A percentile compares a stretch with the other conserved stretches of the same genome.
Conservation (phyloP, 2,888 invertebrate genomes). For the Ligdia adustata region DNA sequence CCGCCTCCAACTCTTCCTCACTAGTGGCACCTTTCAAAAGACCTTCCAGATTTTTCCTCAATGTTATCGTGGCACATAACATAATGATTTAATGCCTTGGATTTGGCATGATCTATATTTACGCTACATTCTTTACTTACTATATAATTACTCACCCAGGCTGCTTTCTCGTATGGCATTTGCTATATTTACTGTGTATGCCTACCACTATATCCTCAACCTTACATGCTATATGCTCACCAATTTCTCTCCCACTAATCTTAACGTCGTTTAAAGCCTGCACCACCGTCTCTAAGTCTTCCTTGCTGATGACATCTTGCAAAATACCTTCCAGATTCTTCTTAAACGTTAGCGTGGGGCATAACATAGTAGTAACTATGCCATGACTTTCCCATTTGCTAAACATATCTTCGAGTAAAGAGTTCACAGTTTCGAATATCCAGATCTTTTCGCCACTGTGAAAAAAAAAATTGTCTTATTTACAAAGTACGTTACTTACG, state of each 20-base stretch:
- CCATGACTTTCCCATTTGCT: conserved; percentile 47
- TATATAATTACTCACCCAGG: too few relatives aligned
- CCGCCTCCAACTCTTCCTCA: conserved; percentile 34
- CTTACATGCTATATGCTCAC: too few relatives aligned
- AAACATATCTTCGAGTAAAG: conserved; percentile 41
- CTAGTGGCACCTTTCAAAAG: conserved; percentile 31
- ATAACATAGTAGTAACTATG: conserved; percentile 44
- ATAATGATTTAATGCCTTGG: too few relatives aligned
- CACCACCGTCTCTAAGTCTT: conserved; percentile 33
- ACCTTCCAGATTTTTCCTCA: conserved; percentile 39
- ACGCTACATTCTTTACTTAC: too few relatives aligned
- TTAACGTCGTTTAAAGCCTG: conserved; percentile 33
- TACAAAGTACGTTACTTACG: too few relatives aligned
- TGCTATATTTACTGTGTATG: too few relatives aligned
- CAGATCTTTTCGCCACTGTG: conserved; percentile 71
- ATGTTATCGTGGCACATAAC: conserved; percentile 50
- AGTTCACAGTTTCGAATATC: conserved; percentile 60
- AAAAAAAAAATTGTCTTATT: too few relatives aligned
- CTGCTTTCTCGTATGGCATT: too few relatives aligned
- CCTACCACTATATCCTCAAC: too few relatives aligned
- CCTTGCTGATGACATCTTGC: conserved; percentile 28
- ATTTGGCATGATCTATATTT: too few relatives aligned
- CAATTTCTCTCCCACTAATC: conserved; percentile 34
- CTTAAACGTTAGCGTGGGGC: conserved; percentile 49
- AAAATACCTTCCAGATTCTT: conserved; percentile 40